Conservation (phyloP, 1,140 invertebrate genomes). For the Pseudomyrmex cubaensis region DNA sequence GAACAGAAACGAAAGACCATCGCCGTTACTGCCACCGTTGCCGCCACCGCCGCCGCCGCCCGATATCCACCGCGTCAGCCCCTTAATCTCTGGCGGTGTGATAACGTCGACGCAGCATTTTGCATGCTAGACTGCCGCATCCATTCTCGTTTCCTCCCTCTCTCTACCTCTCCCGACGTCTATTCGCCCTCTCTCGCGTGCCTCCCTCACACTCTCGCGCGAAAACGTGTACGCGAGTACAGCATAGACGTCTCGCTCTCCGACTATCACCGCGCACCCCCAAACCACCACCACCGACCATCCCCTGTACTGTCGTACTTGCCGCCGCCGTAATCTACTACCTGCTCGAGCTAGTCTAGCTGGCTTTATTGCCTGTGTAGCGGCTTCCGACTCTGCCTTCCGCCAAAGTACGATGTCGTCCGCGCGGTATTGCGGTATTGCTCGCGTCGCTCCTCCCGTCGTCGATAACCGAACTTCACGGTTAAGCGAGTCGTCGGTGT, state of each 20-base stretch:
- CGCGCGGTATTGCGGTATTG: background rate
- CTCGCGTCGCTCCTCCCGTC: constrained; percentile 23
- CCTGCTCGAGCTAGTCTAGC: constrained; percentile 38
- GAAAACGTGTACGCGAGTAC: constrained; percentile 2
- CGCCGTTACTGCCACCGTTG: background rate
- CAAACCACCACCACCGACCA: background rate
- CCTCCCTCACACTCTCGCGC: background rate
- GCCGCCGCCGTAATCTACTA: constrained; percentile 40
- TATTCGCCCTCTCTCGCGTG: constrained; percentile 6
- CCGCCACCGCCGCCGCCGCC: constrained; percentile 18
- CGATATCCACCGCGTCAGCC: constrained; percentile 77
- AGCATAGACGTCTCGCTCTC: no score
- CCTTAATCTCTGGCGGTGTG: constrained; percentile 78
- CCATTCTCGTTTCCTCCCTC: constrained; percentile 59
- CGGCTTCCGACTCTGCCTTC: constrained; percentile 15
- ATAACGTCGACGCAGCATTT: constrained; percentile 81
- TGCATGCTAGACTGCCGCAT: constrained; percentile 78
- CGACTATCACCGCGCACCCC: background rate
- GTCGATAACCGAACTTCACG: constrained; percentile 66
- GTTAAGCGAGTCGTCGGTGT: constrained; percentile 22
- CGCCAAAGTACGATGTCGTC: constrained; percentile 15
- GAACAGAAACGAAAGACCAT: constrained; percentile 51
- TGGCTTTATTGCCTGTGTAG: constrained; percentile 45
- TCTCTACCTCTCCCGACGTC: background rate
- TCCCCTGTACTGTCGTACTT: constrained; percentile 22